Evolutionary conservation across 2,113 vertebrate species (phyloP).

Genomic region (Chloebia gouldiae): DNA sequence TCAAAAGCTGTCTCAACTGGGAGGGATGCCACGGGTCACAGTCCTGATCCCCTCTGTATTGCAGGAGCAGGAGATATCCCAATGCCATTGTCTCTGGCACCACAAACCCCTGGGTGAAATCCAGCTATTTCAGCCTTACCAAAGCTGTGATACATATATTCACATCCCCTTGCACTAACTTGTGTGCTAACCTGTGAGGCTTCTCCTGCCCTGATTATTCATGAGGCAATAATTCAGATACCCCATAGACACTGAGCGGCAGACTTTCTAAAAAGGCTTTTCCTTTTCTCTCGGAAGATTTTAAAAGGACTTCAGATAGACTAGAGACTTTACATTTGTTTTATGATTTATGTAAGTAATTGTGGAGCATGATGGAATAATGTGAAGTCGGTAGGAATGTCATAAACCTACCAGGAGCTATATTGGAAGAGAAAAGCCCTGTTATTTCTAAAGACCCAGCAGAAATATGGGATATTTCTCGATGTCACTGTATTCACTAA

Average conservation of each 20-base stretch:
- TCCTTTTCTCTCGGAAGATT: not conserved
- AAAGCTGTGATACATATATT: not conserved
- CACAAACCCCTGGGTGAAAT: not conserved
- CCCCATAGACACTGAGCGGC: not conserved
- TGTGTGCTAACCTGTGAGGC: not conserved
- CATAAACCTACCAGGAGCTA: not conserved
- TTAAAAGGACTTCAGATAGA: not conserved
- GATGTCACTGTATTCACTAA: not conserved
- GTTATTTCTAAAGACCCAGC: not conserved
- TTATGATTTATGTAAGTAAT: not conserved
- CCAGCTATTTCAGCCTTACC: not conserved
- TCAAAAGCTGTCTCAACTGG: not conserved
- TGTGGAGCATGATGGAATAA: not conserved
- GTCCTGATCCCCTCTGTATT: not conserved
- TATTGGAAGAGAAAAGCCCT: not conserved
- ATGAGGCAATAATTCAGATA: not conserved
- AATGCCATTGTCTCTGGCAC: rapidly evolving
- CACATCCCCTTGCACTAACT: not conserved
- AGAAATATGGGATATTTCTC: not conserved
- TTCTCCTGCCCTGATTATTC: conserved; percentile 27
- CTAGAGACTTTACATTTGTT: not conserved
- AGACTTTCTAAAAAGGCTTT: not conserved
- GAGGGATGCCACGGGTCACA: not conserved
- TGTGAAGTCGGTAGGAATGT: not conserved
- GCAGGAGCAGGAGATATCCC: rapidly evolving